Conservation (phyloP, 2,113 vertebrate species). For the Rousettus leschenaultii region DNA sequence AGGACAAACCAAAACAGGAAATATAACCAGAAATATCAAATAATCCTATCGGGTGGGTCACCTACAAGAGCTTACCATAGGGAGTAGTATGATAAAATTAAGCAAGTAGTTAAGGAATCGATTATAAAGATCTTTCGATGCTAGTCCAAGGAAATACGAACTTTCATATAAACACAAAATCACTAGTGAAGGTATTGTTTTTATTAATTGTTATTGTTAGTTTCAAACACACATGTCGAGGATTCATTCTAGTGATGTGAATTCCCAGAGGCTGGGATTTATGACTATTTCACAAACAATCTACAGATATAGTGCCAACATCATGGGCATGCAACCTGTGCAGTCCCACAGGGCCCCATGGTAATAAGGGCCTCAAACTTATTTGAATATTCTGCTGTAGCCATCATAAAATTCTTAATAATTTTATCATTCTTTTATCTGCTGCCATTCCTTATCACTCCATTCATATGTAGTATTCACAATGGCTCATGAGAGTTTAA, state of each 20-base stretch:
- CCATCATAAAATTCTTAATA: background rate
- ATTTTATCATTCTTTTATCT: background rate
- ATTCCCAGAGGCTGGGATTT: background rate
- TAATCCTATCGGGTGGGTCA: background rate
- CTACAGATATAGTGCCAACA: rapidly evolving
- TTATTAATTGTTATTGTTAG: background rate
- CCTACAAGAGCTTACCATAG: background rate
- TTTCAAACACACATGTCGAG: background rate
- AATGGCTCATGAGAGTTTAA: background rate
- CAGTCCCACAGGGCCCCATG: background rate
- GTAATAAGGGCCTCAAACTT: background rate
- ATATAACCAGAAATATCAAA: background rate
- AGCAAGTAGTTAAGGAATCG: background rate
- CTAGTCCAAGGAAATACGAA: background rate
- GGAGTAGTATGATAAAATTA: background rate
- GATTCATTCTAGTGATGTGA: background rate
- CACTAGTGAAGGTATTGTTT: background rate
- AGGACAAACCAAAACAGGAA: background rate
- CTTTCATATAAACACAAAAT: background rate
- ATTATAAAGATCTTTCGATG: background rate
- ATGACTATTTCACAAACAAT: background rate
- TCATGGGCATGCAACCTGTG: background rate
- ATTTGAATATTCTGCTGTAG: background rate
- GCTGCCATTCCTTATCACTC: background rate
- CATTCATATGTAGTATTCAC: background rate